Evolutionary conservation across 1,140 invertebrate species (phyloP).

Genomic region (Drosophila melanogaster): Release_6_plus_ISO1_MT NT_033777.3:15634501-15635000

Average conservation of each 20-base stretch:
- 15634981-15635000: conserved; percentile 23
- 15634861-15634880: conserved; percentile 74
- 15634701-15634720: conserved; percentile 74
- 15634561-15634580: conserved; percentile 29
- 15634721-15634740: conserved; percentile 61
- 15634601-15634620: conserved; percentile 65
- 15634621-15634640: conserved; percentile 77
- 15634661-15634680: conserved; percentile 35
- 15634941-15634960: conserved; percentile 19
- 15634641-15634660: conserved; percentile 57
- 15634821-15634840: conserved; percentile 24
- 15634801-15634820: conserved; percentile 59
- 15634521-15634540: conserved; percentile 53
- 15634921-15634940: conserved; percentile 48
- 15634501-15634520: conserved; percentile 26
- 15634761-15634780: conserved; percentile 14
- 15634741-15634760: conserved; percentile 20
- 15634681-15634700: conserved; percentile 38
- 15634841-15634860: conserved; percentile 62
- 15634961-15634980: conserved; percentile 51
- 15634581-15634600: conserved; percentile 29
- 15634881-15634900: conserved; percentile 65
- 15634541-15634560: conserved; percentile 67
- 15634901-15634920: neutral
- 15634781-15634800: conserved; percentile 55